Evolutionary conservation across 2,797 vertebrate species (phyloP), one percentile per base, ranked within the genome.

Genomic region (Merluccius polli): DNA sequence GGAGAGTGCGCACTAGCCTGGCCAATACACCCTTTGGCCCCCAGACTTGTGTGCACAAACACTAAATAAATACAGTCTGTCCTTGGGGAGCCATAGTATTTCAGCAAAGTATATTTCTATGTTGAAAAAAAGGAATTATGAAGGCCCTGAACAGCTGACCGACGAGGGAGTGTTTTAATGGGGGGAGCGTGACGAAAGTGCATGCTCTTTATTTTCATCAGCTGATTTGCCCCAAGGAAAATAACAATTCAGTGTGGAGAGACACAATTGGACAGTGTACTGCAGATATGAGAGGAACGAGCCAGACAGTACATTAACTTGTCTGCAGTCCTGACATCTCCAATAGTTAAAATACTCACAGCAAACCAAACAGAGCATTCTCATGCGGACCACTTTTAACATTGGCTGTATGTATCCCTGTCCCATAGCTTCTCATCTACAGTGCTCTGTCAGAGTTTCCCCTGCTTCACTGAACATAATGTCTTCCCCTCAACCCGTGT

Each of bases 1-100:
- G 33, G 24, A 75, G 29, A 63, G 83, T 69, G 36, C 74, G 65
- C 35, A 48, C 73, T 31, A 29, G 84, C 76, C 73, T 52, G 24
- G n/a, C 72, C 76, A 73, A 78, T 73, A 71, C 84, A 88, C 73
- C 82, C 87, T 92, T 92, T 92, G 85, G 83, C 73, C 24, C 67
- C 29, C 30, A 65, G 59, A 65, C 59, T 70, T n/a, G 31, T 76
- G 73, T 76, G 77, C 81, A 80, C 82, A 85, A 81, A 87, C 84
- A 88, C 75, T 41, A 71, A 73, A 81, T 75, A 76, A 73, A 81
- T 73, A 76, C 33, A 77, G 82, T 83, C 78, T 85, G 85, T 84
- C 81, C 86, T 84, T 85, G 76, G 75, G 73, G 84, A 70, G 78
- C n/a, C 10, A 30, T 69, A 32, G 30, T 1, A 69, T 18, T 69